Evolutionary conservation across 2,797 vertebrate species (phyloP), one percentile per base, ranked within the genome.

Genomic region (Pangasius sanitwongsei): DNA sequence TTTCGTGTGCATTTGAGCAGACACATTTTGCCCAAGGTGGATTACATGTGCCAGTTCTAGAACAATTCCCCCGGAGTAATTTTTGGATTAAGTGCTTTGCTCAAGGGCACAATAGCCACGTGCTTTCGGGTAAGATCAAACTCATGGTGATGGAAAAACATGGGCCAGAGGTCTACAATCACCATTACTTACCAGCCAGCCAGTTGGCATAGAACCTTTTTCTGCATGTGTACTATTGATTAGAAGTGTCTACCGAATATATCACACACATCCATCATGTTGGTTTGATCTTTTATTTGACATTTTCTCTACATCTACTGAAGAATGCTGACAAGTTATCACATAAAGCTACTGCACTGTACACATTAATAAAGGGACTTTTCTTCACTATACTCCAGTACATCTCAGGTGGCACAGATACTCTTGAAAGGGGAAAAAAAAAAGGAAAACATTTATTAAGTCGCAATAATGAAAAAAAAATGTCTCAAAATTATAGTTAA

Each of bases 11-110:
- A 82, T 34, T 81, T 72, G 55, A 72, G 77, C 83, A 84, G 88
- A 81, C 75, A 50, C 61, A 59, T 59, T 89, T 81, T 69, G 61
- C 83, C 83, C 83, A 55, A 53, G 87, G 87, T 80, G 28, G 48
- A 70, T 70, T 59, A 61, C 63, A 85, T 85, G 69, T 86, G 75
- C 77, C 84, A 72, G 44, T 20, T 77, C 57, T 31, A 37, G 44
- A 50, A 74, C 12, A n/a, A 67, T 23, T 41, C 13, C 50, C 63
- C 8, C 20, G 61, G 20, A 81, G 53, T 48, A 70, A 82, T 31
- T 86, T 48, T 44, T 70, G 8, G 31, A 81, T 86, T 72, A 81
- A 86, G 63, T 59, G 63, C 15, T 16, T 55, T 48, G 84, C 65
- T 72, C 75, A 72, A 37, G 53, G 77, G 37, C 1, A 5, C 28